phyloP scores from a whole-genome alignment of 2,113 vertebrate species.

The Muntiacus muntjak region DNA sequence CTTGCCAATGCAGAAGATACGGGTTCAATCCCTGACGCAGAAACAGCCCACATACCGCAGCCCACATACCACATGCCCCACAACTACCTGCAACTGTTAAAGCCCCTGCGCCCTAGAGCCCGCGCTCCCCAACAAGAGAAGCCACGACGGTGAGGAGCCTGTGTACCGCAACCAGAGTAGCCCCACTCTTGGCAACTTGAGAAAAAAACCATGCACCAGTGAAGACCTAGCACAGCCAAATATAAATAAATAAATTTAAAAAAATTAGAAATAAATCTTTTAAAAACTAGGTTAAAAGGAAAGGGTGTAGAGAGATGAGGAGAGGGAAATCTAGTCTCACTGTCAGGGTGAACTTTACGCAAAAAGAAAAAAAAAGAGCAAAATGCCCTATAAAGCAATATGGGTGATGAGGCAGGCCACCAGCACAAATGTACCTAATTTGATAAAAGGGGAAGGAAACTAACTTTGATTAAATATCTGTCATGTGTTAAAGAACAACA shows the following conservation, averaged over 20 bases:
- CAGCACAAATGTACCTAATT: background rate
- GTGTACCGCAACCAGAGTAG: background rate
- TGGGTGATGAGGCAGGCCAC: background rate
- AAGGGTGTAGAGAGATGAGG: background rate
- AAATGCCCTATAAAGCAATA: background rate
- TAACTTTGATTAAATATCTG: background rate
- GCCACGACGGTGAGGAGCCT: background rate
- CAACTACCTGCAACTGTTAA: background rate
- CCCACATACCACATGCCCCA: background rate
- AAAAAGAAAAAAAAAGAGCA: background rate
- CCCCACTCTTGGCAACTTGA: background rate
- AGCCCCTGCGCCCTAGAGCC: background rate
- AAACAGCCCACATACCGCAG: background rate
- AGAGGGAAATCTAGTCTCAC: background rate
- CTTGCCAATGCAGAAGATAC: background rate
- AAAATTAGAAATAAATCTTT: background rate
- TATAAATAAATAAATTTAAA: accelerated
- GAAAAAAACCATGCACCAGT: background rate
- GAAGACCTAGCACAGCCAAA: background rate
- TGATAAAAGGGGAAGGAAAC: background rate
- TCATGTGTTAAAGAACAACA: background rate
- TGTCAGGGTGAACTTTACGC: background rate
- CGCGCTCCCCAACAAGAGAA: background rate
- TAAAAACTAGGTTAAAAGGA: background rate
- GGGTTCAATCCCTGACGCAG: background rate